Evolutionary conservation across 2,113 vertebrate species (phyloP).

Genomic region (Peromyscus maniculatus): DNA sequence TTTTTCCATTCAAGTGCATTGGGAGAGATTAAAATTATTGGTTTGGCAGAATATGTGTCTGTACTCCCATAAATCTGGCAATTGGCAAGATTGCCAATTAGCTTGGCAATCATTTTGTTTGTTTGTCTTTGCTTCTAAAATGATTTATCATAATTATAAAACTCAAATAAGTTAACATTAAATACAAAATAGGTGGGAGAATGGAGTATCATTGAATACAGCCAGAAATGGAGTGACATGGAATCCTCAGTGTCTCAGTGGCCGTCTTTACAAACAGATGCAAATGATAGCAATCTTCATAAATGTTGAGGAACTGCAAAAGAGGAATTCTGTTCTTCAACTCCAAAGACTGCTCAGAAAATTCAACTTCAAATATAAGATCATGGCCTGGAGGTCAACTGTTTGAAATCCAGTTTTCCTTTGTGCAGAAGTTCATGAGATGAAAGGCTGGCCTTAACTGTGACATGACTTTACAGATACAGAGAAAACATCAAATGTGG

Average conservation of each 20-base stretch:
- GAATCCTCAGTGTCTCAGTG: background rate
- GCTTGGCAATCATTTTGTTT: background rate
- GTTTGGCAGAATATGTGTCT: background rate
- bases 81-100: background rate
- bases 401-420: slow-evolving; percentile 57
- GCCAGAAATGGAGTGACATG: background rate
- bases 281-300: background rate
- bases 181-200: background rate
- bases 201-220: background rate
- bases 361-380: slow-evolving; percentile 70
- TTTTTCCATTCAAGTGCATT: background rate
- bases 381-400: slow-evolving; percentile 59
- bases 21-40: background rate
- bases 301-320: background rate
- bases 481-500: slow-evolving; percentile 57
- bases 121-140: background rate
- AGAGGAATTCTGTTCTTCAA: background rate
- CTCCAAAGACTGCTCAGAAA: slow-evolving; percentile 40
- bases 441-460: slow-evolving; percentile 71
- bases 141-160: background rate
- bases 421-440: slow-evolving; percentile 73
- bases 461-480: slow-evolving; percentile 66
- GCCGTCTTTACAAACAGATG: slow-evolving; percentile 17
- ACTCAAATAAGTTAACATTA: background rate
- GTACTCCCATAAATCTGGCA: background rate